These are phyloP conservation scores for Eulacestoma nigropectus DNA, from an alignment of 2,113 vertebrate species.

Conservation along the genomic window DNA sequence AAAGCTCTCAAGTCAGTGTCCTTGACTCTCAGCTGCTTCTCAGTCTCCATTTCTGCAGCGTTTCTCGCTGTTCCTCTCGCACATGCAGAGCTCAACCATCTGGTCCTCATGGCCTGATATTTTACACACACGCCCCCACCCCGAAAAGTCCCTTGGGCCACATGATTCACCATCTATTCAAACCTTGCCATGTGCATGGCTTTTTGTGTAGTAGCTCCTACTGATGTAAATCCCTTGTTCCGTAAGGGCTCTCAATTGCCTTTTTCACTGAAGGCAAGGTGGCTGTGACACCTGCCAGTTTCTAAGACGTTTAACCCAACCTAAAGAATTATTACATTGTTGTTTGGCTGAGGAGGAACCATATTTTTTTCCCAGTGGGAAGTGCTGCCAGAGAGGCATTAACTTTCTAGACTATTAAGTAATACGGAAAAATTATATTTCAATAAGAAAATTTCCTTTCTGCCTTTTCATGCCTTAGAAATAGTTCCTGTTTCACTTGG, in stretches of 20 bases:
- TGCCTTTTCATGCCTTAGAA: slow-evolving; percentile 36
- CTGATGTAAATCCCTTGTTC: slow-evolving; percentile 45
- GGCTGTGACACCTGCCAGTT: slow-evolving; percentile 40
- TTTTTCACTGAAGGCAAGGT: slow-evolving; percentile 46
- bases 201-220: slow-evolving; percentile 34
- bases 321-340: slow-evolving; percentile 3
- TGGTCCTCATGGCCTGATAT: slow-evolving; percentile 21
- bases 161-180: slow-evolving; percentile 60
- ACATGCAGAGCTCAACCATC: slow-evolving; percentile 41
- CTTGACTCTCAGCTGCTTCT: slow-evolving; percentile 25
- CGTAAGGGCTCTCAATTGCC: slow-evolving; percentile 33
- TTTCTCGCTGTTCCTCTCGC: slow-evolving; percentile 3
- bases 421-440: slow-evolving; percentile 56
- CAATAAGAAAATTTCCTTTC: slow-evolving; percentile 47
- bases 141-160: slow-evolving; percentile 31
- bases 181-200: slow-evolving; percentile 20
- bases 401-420: slow-evolving; percentile 56
- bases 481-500: slow-evolving; percentile 50
- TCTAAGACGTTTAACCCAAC: neutral
- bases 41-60: neutral
- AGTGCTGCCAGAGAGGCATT: slow-evolving; percentile 9
- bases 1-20: neutral
- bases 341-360: slow-evolving; percentile 8
- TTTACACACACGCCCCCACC: slow-evolving; percentile 30
- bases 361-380: neutral